These are phyloP conservation scores for Forbesichthys papilliferus DNA, from an alignment of 2,113 vertebrate genomes.

Conservation along the genomic window DNA sequence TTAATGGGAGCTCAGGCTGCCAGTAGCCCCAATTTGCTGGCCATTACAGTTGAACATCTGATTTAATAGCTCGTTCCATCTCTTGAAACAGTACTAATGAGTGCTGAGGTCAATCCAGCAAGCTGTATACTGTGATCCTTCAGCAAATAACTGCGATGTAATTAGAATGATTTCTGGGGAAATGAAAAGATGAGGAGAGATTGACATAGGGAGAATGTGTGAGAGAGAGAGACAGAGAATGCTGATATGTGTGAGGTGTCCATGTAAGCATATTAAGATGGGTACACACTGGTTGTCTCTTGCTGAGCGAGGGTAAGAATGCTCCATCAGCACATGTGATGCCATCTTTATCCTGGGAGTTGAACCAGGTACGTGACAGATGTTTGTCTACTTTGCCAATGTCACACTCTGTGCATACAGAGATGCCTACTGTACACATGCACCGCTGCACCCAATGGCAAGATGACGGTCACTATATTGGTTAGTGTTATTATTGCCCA, in stretches of 20 bases:
- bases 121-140: slow-evolving; percentile 5
- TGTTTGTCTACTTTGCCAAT: slow-evolving; percentile 36
- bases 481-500: background rate
- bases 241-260: slow-evolving; percentile 63
- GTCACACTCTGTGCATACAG: background rate
- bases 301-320: slow-evolving; percentile 39
- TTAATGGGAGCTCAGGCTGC: background rate
- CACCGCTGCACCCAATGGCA: background rate
- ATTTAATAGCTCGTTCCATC: slow-evolving; percentile 8
- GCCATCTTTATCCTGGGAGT: slow-evolving; percentile 40
- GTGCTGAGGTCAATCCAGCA: slow-evolving; percentile 23
- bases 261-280: slow-evolving; percentile 46
- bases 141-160: background rate
- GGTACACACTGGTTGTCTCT: slow-evolving; percentile 26
- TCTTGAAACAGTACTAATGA: slow-evolving; percentile 1
- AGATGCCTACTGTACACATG: background rate
- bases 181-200: background rate
- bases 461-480: slow-evolving; percentile 1
- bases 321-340: slow-evolving; percentile 37
- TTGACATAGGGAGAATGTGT: background rate
- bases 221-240: slow-evolving; percentile 18
- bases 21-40: slow-evolving; percentile 8
- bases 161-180: background rate
- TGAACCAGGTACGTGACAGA: slow-evolving; percentile 51
- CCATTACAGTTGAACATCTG: background rate